Conservation (phyloP, 2,797 vertebrate genomes). For the Toxotes lorentzi region DNA sequence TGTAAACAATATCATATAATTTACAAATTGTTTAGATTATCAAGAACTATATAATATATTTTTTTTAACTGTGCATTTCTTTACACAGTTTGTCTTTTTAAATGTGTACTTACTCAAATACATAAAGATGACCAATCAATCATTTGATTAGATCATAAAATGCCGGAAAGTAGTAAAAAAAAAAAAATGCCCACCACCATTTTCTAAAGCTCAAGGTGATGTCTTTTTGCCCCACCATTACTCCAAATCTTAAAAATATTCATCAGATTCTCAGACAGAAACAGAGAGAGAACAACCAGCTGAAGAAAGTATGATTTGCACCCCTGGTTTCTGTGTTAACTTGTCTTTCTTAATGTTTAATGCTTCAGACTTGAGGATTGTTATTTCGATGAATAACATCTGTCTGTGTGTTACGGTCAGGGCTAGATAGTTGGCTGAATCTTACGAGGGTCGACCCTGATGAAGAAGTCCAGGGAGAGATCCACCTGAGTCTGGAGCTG, state of each 20-base stretch:
- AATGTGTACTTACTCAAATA: background rate
- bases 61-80: background rate
- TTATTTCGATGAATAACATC: background rate
- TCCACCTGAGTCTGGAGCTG: slow-evolving; percentile 87
- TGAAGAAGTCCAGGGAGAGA: slow-evolving; percentile 93
- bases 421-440: slow-evolving; percentile 92
- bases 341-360: background rate
- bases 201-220: too few relatives aligned
- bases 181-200: too few relatives aligned
- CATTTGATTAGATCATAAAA: background rate
- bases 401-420: slow-evolving; percentile 71
- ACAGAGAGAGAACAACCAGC: background rate
- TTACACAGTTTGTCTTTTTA: background rate
- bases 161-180: background rate
- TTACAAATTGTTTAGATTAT: slow-evolving; percentile 10
- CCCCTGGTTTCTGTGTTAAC: background rate
- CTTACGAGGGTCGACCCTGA: slow-evolving; percentile 88
- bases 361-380: background rate
- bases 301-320: background rate
- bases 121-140: background rate
- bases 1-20: slow-evolving; percentile 5
- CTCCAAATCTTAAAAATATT: background rate
- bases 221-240: too few relatives aligned
- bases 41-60: background rate
- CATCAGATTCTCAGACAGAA: background rate